These are phyloP conservation scores for Brachionus calyciflorus DNA, from an alignment of 1,140 invertebrate genomes.

Conservation along the genomic window DNA sequence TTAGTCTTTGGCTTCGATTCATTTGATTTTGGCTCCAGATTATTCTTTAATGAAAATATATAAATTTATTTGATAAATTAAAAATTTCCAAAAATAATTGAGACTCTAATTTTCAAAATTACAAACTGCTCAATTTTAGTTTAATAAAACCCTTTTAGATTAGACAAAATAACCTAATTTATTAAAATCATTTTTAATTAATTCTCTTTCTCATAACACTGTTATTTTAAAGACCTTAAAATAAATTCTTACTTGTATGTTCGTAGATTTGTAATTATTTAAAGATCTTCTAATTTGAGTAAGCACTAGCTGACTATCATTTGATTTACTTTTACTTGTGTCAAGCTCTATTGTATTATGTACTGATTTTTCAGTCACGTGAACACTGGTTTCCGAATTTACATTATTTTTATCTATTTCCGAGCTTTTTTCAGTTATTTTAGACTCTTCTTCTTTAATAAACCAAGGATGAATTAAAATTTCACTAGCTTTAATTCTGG, in stretches of 20 bases:
- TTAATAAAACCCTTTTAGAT: no score
- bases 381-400: background rate
- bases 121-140: no score
- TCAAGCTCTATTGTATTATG: background rate
- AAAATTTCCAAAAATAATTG: no score
- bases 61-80: no score
- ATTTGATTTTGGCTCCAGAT: no score
- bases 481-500: constrained; percentile 27
- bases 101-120: no score
- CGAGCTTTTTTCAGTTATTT: background rate
- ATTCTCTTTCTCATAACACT: no score
- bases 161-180: no score
- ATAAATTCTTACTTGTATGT: background rate
- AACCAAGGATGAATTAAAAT: constrained; percentile 34
- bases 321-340: background rate
- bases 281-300: background rate
- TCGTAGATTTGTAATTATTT: constrained; percentile 25
- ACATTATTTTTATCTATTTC: background rate
- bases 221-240: no score
- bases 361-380: background rate
- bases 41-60: no score
- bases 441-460: background rate
- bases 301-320: background rate
- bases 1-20: no score
- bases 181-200: no score